Conservation (phyloP, 2,888 invertebrate species). For the Chrysopilus asiliformis region DNA sequence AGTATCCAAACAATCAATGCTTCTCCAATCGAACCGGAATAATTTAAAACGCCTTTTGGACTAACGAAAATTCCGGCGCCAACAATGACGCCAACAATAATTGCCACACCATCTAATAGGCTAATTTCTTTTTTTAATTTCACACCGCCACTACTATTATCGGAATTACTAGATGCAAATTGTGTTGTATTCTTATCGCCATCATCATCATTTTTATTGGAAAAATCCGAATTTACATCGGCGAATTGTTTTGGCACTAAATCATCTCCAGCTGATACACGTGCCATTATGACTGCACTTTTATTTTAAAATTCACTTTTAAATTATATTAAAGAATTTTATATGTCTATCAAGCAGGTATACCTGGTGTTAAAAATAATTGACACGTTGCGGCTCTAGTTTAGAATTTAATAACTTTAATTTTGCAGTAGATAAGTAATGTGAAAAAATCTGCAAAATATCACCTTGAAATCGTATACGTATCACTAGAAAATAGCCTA, state of each 20-base stretch:
- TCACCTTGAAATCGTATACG: too few relatives aligned
- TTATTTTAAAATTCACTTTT: background rate
- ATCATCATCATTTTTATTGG: conserved; percentile 5
- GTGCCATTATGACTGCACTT: conserved; percentile 24
- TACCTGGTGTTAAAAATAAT: too few relatives aligned
- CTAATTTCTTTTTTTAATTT: conserved; percentile 76
- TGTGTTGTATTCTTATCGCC: background rate
- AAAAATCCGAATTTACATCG: conserved; percentile 19
- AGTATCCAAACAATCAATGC: conserved; percentile 81
- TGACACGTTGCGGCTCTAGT: too few relatives aligned
- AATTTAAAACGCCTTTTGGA: conserved; percentile 69
- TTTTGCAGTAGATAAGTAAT: too few relatives aligned
- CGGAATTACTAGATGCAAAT: background rate
- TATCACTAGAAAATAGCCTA: too few relatives aligned
- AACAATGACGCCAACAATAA: conserved; percentile 87
- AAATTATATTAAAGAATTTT: too few relatives aligned
- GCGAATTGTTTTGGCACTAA: conserved; percentile 31
- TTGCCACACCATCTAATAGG: conserved; percentile 76
- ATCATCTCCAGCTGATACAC: conserved; percentile 30
- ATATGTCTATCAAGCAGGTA: too few relatives aligned
- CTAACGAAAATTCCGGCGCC: conserved; percentile 94
- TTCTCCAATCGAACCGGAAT: conserved; percentile 79
- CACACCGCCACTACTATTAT: conserved; percentile 24
- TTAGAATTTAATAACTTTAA: too few relatives aligned
- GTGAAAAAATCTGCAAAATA: too few relatives aligned